A percentile compares a stretch with the other conserved stretches of the same genome.
Evolutionary conservation across 2,797 vertebrate species (phyloP).

Genomic region (Pipistrellus nathusii): DNA sequence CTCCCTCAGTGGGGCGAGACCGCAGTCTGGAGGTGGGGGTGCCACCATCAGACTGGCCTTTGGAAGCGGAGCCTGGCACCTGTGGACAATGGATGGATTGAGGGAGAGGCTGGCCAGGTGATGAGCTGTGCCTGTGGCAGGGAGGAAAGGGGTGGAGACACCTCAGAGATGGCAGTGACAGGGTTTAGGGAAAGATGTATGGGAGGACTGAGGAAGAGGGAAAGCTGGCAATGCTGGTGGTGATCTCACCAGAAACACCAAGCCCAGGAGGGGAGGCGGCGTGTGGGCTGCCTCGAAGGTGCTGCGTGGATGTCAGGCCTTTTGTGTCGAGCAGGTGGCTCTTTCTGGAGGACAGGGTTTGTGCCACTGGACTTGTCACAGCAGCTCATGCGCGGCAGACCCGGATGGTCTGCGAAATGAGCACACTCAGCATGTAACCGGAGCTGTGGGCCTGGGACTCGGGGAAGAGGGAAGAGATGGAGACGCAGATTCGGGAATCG

Average conservation of each 20-base stretch:
- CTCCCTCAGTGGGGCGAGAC: not conserved
- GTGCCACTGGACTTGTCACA: not conserved
- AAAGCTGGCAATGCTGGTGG: not conserved
- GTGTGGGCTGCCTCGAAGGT: rapidly evolving
- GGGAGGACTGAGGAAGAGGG: not conserved
- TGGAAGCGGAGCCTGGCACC: not conserved
- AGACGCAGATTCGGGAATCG: constrained; percentile 5
- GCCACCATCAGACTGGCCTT: not conserved
- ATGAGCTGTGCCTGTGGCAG: not conserved
- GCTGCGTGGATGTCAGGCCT: not conserved
- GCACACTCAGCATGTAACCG: not conserved
- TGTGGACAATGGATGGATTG: not conserved
- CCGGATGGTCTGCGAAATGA: not conserved
- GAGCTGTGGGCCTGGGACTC: not conserved
- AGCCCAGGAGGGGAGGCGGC: not conserved
- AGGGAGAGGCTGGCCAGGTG: not conserved
- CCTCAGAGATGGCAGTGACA: not conserved
- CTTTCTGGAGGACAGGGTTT: not conserved
- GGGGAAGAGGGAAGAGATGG: not conserved
- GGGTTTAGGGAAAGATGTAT: not conserved
- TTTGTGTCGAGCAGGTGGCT: not conserved
- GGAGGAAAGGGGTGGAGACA: not conserved
- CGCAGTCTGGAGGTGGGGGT: not conserved
- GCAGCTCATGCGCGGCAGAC: not conserved
- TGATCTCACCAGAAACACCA: not conserved